Evolutionary conservation across 2,797 vertebrate species (phyloP).

Genomic region (Gadopsis bispinosus): DNA sequence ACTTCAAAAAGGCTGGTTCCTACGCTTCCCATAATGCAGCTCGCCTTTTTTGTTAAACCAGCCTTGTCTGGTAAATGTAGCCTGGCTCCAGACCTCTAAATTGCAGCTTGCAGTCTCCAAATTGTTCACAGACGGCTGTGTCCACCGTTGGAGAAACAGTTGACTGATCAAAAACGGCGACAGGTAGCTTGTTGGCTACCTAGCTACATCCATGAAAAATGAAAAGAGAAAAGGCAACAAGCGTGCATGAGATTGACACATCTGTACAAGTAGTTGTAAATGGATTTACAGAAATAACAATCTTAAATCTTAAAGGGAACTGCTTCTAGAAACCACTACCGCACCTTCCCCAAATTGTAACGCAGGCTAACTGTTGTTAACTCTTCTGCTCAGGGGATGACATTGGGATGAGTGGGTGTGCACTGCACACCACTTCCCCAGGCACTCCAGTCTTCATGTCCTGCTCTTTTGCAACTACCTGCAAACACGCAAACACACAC

Average conservation of each 20-base stretch:
- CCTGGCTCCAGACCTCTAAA: not conserved
- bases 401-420: not conserved
- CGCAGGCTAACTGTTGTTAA: not conserved
- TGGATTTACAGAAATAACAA: not conserved
- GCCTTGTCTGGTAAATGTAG: not conserved
- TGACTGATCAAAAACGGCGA: not conserved
- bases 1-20: not conserved
- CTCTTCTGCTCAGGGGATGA: not conserved
- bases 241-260: not conserved
- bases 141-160: not conserved
- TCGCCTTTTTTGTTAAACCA: not conserved
- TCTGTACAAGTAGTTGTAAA: not conserved
- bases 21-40: not conserved
- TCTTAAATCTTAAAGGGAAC: not conserved
- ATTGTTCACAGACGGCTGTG: not conserved
- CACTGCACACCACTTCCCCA: slow-evolving; percentile 9
- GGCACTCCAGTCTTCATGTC: slow-evolving; percentile 25
- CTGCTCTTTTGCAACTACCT: slow-evolving; percentile 41
- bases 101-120: not conserved
- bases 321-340: not conserved
- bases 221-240: not conserved
- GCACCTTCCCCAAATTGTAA: not conserved
- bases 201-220: not conserved
- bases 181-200: too few relatives aligned
- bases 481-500: slow-evolving; percentile 24